phyloP scores from a whole-genome alignment of 1,140 invertebrate genomes.

The Metaphire vulgaris region DNA sequence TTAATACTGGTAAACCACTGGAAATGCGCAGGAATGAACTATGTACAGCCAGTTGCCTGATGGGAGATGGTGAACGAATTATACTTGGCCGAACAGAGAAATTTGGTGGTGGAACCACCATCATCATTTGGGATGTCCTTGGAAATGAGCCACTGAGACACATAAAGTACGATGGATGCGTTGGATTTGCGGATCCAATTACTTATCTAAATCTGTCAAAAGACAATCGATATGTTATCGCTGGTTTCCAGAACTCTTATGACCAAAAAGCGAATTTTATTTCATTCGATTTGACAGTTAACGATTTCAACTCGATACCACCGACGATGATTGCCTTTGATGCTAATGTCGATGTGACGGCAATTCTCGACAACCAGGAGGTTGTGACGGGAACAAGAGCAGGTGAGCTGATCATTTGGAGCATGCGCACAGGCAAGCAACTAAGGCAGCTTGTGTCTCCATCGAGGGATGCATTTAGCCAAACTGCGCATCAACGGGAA shows the following conservation, averaged over 20 bases:
- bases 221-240: constrained; percentile 40
- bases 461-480: not conserved
- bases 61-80: constrained; percentile 46
- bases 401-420: constrained; percentile 51
- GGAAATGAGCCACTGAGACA: constrained; percentile 48
- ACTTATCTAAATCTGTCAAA: constrained; percentile 43
- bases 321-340: constrained; percentile 44
- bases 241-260: constrained; percentile 48
- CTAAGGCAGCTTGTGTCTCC: constrained; percentile 31
- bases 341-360: constrained; percentile 46
- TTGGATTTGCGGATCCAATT: constrained; percentile 49
- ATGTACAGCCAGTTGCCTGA: constrained; percentile 48
- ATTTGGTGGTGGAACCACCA: constrained; percentile 46
- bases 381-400: constrained; percentile 45
- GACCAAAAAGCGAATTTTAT: constrained; percentile 50
- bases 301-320: constrained; percentile 39
- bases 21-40: constrained; percentile 45
- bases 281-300: constrained; percentile 47
- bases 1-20: constrained; percentile 44
- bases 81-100: constrained; percentile 48
- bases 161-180: constrained; percentile 44
- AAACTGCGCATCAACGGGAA: constrained; percentile 42
- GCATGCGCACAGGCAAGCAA: constrained; percentile 44
- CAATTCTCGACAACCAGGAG: constrained; percentile 47
- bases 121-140: constrained; percentile 48